Base-by-base conservation (phyloP, 2,797 vertebrate genomes). In the Aphelocoma californica region DNA sequence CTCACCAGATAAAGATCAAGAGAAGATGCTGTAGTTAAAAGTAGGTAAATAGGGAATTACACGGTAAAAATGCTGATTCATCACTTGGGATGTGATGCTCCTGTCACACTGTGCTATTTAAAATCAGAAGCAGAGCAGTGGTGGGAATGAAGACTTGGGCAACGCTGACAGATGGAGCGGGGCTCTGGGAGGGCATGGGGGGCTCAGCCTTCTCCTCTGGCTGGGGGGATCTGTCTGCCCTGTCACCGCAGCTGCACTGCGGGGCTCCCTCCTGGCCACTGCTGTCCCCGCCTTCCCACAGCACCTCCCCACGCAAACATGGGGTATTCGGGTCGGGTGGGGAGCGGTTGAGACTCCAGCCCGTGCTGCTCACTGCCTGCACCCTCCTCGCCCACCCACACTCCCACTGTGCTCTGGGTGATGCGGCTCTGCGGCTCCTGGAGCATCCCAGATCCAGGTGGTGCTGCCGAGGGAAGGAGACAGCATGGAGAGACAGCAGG, bases 1-100 rank as follows among this genome's bases (percentile, higher is more conserved):
- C 82, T 86, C 80, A 57, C 81, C 87, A 81, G 85, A 92, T 62
- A 75, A 80, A 92, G 91, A 94, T 86, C 87, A 91, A 92, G 95
- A 91, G 73, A 81, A 90, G 77, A 80, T 29, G 62, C 69, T 92
- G 92, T 65, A 88, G 92, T 91, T 95, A 92, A 90, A 93, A 94
- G 73, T 50, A 94, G 77, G 82, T 86, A 95, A 95, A 95, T 70
- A 73, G 70, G 82, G 88, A 94, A 93, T 91, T 53, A 54, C 62
- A 51, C 0, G 0, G 89, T 50, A 48, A 92, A 94, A 92, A 75
- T 16, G 89, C 85, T 90, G 70, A 56, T 23, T 92, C 87, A 92
- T 93, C 90, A 83, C 71, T 67, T 57, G 77, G 66, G 66, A 67
- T 18, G 42, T 14, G 62, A 61, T 77, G 70, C 64, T 92, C 32